Evolutionary conservation across 2,113 vertebrate genomes (phyloP).

Genomic region (Oceanodroma tethys): DNA sequence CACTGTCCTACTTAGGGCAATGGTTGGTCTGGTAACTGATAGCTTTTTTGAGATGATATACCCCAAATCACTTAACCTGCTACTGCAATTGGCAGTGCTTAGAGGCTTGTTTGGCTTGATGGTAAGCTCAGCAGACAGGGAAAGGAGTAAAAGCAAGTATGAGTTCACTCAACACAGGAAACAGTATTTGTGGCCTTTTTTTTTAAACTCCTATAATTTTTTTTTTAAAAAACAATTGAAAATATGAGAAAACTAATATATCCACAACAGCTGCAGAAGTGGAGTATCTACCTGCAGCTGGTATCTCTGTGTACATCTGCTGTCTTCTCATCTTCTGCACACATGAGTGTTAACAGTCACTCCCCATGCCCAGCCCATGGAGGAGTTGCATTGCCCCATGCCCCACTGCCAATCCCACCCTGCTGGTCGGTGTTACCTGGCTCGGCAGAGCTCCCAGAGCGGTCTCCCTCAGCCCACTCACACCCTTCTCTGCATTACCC

Average conservation of each 20-base stretch:
- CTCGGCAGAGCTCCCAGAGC: neutral
- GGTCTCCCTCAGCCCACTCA: neutral
- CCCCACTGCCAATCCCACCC: no score
- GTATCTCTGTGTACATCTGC: neutral
- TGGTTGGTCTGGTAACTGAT: neutral
- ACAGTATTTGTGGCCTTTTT: neutral
- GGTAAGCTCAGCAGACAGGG: neutral
- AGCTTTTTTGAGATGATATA: neutral
- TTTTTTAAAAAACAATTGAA: neutral
- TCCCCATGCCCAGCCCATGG: neutral
- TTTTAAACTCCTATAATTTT: neutral
- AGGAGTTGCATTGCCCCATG: neutral
- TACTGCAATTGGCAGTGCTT: neutral
- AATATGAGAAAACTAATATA: neutral
- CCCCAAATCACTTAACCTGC: neutral
- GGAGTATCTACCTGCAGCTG: neutral
- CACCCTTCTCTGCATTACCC: neutral
- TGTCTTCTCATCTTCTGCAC: neutral
- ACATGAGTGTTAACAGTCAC: accelerated
- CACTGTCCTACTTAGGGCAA: neutral
- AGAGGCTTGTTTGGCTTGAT: neutral
- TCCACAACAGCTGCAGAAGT: neutral
- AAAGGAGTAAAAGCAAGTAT: neutral
- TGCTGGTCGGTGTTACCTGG: no score
- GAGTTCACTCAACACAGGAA: neutral